Conservation (phyloP, 2,797 vertebrate genomes). For the Siniperca undulata region DNA sequence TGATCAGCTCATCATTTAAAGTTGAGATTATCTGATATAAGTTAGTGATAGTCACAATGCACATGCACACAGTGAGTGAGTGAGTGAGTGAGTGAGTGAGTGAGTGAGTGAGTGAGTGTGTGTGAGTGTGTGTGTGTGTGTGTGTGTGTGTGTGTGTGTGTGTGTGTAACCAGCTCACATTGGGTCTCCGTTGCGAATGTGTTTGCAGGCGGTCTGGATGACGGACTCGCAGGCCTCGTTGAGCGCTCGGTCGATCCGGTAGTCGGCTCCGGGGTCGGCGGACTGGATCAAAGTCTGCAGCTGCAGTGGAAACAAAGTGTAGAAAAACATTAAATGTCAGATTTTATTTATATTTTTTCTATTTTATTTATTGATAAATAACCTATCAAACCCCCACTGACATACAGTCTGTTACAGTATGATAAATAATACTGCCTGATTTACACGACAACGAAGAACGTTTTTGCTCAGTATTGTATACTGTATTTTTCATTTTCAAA, state of each 20-base stretch:
- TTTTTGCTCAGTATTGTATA: neutral
- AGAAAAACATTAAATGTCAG: neutral
- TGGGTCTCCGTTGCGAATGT: constrained; percentile 95
- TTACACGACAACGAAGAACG: neutral
- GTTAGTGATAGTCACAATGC: too few species aligned
- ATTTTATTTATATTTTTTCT: neutral
- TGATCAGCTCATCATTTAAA: neutral
- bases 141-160: constrained; percentile 3
- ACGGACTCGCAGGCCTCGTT: constrained; percentile 97
- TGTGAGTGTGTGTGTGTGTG: neutral
- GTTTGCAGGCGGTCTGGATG: constrained; percentile 97
- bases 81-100: too few species aligned
- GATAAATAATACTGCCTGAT: neutral
- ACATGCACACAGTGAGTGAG: neutral
- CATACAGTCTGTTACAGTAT: neutral
- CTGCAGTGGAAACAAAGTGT: constrained; percentile 75
- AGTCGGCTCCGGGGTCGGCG: constrained; percentile 94
- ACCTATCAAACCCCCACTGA: neutral
- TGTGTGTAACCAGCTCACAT: constrained; percentile 84
- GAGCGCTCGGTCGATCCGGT: constrained; percentile 94
- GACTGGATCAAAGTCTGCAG: constrained; percentile 95
- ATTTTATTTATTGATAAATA: neutral
- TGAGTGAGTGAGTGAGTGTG: neutral
- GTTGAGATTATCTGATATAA: too few species aligned
- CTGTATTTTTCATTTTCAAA: neutral